phyloP scores from a whole-genome alignment of 2,113 vertebrate genomes.

The Accipiter virgatus region DNA sequence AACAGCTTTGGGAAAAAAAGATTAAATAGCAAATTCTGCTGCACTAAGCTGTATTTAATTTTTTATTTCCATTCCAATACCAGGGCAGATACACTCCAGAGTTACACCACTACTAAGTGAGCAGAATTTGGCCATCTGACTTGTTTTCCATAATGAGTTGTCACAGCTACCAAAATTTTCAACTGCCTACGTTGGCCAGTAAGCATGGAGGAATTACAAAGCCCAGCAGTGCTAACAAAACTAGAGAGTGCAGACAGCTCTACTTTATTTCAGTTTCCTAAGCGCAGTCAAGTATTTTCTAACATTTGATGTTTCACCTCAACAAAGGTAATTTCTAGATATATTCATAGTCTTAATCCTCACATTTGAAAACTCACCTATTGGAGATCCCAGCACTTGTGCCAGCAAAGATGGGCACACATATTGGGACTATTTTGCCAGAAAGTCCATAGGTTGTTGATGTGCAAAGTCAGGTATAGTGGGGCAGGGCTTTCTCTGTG shows the following conservation, averaged over 20 bases:
- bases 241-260: not conserved
- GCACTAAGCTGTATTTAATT: not conserved
- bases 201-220: not conserved
- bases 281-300: not conserved
- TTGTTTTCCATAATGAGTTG: not conserved
- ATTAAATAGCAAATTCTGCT: not conserved
- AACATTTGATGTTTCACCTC: not conserved
- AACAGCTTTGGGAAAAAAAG: not conserved
- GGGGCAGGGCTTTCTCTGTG: not conserved
- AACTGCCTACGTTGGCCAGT: not conserved
- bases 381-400: not conserved
- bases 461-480: not conserved
- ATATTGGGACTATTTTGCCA: not conserved
- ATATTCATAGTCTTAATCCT: not conserved
- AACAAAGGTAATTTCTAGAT: not conserved
- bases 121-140: not conserved
- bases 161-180: not conserved
- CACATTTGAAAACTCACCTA: not conserved
- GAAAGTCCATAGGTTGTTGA: not conserved
- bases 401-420: not conserved
- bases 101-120: not conserved
- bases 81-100: not conserved
- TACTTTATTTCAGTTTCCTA: not conserved
- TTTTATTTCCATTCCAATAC: not conserved
- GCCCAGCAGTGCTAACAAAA: not conserved